phyloP scores from a whole-genome alignment of 2,113 vertebrate genomes.

The Tupaia tana region DNA sequence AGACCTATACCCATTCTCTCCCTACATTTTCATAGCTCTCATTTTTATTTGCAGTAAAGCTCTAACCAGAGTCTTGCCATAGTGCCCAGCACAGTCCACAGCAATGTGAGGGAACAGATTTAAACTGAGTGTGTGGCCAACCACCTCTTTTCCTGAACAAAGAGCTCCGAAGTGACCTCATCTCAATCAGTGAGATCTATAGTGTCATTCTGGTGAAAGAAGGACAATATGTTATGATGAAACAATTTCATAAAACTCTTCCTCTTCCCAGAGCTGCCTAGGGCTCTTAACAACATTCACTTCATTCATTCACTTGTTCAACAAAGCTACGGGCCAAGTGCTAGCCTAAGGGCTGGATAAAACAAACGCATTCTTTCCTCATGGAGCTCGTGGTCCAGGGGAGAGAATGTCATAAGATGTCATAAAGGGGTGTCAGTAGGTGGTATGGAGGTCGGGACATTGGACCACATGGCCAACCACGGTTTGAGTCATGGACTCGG shows the following conservation, averaged over 20 bases:
- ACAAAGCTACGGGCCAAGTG: not conserved
- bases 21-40: not conserved
- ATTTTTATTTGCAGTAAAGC: not conserved
- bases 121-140: not conserved
- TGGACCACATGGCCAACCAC: too few species aligned
- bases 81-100: not conserved
- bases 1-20: not conserved
- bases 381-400: not conserved
- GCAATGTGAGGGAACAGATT: not conserved
- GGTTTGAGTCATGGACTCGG: too few species aligned
- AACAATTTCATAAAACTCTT: constrained; percentile 4
- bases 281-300: not conserved
- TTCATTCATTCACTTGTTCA: not conserved
- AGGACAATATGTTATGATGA: not conserved
- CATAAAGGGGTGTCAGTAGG: not conserved
- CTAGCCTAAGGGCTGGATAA: not conserved
- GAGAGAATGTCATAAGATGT: not conserved
- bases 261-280: not conserved
- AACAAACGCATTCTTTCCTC: not conserved
- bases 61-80: not conserved
- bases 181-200: not conserved
- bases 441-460: too few species aligned
- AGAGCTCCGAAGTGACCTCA: not conserved
- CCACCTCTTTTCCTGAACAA: not conserved
- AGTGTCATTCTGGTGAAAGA: not conserved